Percentiles rank a stretch among this genome's conserved stretches.
Conservation (phyloP, 1,140 invertebrate species). For the Drosophila dunni region DNA sequence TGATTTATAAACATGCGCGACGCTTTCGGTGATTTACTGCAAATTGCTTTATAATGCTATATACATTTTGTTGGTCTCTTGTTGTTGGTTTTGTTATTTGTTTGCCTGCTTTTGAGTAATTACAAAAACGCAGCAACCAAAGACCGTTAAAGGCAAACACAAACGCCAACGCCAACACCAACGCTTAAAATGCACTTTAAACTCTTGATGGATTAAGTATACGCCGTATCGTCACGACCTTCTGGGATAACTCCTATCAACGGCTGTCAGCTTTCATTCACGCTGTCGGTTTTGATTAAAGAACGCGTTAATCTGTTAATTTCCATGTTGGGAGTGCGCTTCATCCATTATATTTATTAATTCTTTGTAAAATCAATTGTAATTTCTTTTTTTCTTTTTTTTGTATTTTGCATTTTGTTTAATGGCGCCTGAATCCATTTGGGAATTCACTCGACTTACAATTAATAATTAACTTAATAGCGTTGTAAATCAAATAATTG, state of each 20-base stretch:
- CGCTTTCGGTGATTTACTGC: conserved; percentile 78
- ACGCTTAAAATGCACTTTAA: conserved; percentile 41
- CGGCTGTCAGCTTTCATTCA: conserved; percentile 20
- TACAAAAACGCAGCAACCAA: conserved; percentile 53
- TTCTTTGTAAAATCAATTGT: conserved; percentile 33
- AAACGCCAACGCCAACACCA: conserved; percentile 11
- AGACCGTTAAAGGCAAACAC: conserved; percentile 9
- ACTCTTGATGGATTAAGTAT: conserved; percentile 54
- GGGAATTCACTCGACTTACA: conserved; percentile 2
- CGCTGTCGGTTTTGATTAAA: conserved; percentile 29
- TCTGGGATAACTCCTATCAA: conserved; percentile 11
- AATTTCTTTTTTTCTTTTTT: neutral
- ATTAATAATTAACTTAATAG: conserved; percentile 13
- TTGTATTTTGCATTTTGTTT: conserved; percentile 16
- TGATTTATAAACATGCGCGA: conserved; percentile 81
- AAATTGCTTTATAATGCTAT: conserved; percentile 83
- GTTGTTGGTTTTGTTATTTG: conserved; percentile 32
- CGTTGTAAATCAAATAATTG: conserved; percentile 18
- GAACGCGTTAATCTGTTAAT: conserved; percentile 46
- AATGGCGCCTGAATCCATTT: conserved; percentile 24
- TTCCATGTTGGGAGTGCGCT: conserved; percentile 4
- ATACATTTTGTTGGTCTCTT: conserved; percentile 67
- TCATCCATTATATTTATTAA: conserved; percentile 33
- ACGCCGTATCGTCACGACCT: conserved; percentile 21
- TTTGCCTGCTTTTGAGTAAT: conserved; percentile 68